These are phyloP conservation scores for Zelleria hepariella DNA, from an alignment of 2,888 invertebrate genomes.

Conservation along the genomic window DNA sequence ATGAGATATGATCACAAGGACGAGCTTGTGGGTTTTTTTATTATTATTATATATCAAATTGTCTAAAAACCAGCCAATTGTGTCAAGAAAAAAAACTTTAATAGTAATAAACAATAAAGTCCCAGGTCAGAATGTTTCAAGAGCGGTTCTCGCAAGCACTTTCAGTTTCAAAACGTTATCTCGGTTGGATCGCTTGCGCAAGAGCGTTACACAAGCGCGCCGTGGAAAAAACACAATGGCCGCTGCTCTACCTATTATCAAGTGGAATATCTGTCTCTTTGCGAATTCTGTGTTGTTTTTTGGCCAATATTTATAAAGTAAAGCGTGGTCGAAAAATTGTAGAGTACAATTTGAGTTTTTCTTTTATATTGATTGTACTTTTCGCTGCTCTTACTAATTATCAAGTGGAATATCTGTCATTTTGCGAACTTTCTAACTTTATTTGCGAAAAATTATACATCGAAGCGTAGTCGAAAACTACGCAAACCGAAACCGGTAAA, in stretches of 20 bases:
- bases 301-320: no score
- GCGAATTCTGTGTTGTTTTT: neutral
- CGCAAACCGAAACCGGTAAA: no score
- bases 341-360: no score
- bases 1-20: no score
- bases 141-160: constrained; percentile 15
- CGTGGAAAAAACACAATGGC: neutral
- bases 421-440: neutral
- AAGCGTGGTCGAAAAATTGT: no score
- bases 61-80: no score
- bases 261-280: neutral
- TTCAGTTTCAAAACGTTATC: constrained; percentile 31
- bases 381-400: neutral
- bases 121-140: neutral
- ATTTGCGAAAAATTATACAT: neutral
- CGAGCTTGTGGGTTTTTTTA: no score
- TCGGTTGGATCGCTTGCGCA: neutral
- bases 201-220: neutral
- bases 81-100: no score
- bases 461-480: no score
- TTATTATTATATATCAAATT: no score
- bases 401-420: neutral
- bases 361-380: no score
- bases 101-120: neutral
- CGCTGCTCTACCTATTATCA: neutral